A percentile compares a stretch with the other conserved stretches of the same genome.
Evolutionary conservation across 2,888 invertebrate genomes (phyloP).

Genomic region (Lasius platythorax): DNA sequence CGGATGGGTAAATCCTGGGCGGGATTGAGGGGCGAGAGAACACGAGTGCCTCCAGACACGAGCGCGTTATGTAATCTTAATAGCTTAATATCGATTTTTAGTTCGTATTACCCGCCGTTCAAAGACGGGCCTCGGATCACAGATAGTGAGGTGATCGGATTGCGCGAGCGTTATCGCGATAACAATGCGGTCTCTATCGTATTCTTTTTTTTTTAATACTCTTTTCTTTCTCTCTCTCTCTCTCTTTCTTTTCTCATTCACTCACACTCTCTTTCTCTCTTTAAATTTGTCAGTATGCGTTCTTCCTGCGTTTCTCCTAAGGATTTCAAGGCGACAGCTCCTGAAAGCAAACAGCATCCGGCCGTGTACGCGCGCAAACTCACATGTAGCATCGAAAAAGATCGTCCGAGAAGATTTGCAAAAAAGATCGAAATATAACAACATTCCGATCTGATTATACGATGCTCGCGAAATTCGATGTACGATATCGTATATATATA

Average conservation of each 20-base stretch:
- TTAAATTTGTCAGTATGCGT: conserved; percentile 60
- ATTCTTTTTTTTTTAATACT: conserved; percentile 57
- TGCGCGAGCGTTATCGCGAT: conserved; percentile 81
- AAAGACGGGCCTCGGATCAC: conserved; percentile 84
- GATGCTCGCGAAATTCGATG: background rate
- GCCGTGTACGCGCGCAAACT: conserved; percentile 80
- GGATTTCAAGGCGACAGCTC: conserved; percentile 86
- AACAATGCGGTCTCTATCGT: conserved; percentile 61
- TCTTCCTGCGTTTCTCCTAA: conserved; percentile 81
- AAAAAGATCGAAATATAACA: conserved; percentile 13
- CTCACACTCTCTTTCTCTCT: conserved; percentile 43
- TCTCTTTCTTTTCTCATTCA: conserved; percentile 40
- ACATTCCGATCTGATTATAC: background rate
- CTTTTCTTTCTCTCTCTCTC: conserved; percentile 27
- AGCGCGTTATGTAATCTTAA: conserved; percentile 78
- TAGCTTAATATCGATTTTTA: conserved; percentile 83
- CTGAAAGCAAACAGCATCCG: conserved; percentile 85
- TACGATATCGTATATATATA: no score
- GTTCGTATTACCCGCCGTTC: conserved; percentile 84
- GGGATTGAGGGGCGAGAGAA: conserved; percentile 35
- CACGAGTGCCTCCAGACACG: conserved; percentile 72
- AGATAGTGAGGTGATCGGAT: conserved; percentile 85
- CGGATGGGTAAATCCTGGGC: conserved; percentile 4
- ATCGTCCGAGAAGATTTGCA: conserved; percentile 38
- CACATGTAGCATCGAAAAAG: conserved; percentile 58